These are phyloP conservation scores for Thalassarche chlororhynchos DNA, from an alignment of 2,113 vertebrate species.

Conservation along the genomic window DNA sequence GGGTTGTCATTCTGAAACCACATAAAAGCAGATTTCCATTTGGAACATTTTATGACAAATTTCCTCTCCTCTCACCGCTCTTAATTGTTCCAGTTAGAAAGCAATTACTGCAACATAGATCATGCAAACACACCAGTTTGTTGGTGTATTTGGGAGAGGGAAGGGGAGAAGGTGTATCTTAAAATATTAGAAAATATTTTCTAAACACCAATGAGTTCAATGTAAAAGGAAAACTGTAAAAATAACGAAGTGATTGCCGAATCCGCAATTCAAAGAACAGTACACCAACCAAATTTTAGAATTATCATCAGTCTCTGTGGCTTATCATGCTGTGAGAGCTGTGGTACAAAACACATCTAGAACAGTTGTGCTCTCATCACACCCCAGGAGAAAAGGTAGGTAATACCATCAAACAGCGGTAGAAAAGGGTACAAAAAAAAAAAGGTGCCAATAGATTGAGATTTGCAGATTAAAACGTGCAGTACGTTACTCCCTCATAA, in stretches of 20 bases:
- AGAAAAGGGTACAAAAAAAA: neutral
- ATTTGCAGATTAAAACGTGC: neutral
- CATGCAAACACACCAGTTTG: neutral
- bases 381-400: neutral
- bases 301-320: neutral
- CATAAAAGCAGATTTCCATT: conserved; percentile 20
- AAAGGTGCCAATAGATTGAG: neutral
- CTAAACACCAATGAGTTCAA: neutral
- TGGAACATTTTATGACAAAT: neutral
- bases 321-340: rapidly evolving
- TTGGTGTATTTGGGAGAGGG: neutral
- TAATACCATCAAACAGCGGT: rapidly evolving
- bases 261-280: neutral
- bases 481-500: neutral
- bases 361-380: neutral
- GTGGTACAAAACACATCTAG: neutral
- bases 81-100: neutral
- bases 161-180: neutral
- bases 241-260: neutral
- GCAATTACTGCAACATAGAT: neutral
- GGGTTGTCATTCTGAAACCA: neutral
- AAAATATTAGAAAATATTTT: neutral
- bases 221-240: neutral
- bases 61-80: neutral
- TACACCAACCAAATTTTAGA: neutral